A percentile compares a stretch with the other conserved stretches of the same genome.
Evolutionary conservation across 2,113 vertebrate genomes (phyloP).

Genomic region (Saguinus midas): DNA sequence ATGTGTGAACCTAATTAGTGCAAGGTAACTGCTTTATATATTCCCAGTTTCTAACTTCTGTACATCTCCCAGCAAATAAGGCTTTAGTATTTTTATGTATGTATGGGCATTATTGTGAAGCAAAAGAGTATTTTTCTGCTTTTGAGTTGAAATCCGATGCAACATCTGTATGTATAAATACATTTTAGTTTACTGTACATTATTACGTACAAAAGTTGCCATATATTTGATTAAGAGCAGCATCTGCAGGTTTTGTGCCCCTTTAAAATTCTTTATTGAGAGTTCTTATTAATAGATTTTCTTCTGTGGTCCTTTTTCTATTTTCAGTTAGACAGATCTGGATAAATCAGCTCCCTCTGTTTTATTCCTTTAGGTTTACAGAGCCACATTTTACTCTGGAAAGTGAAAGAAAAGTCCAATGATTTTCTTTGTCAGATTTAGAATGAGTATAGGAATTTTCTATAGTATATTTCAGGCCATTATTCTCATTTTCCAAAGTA

Average conservation of each 20-base stretch:
- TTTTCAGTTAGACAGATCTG: background rate
- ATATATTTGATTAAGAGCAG: slow-evolving; percentile 10
- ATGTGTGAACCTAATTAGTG: background rate
- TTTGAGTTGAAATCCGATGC: slow-evolving; percentile 21
- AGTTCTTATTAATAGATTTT: slow-evolving; percentile 31
- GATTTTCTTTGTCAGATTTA: slow-evolving; percentile 35
- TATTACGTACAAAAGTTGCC: slow-evolving; percentile 34
- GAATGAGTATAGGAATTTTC: background rate
- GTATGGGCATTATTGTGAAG: slow-evolving; percentile 26
- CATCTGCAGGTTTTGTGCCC: slow-evolving; percentile 1
- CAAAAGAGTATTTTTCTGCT: background rate
- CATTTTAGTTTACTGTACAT: slow-evolving; percentile 30
- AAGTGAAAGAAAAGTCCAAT: slow-evolving; percentile 20
- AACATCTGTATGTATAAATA: slow-evolving; percentile 52
- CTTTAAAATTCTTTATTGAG: slow-evolving; percentile 7
- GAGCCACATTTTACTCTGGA: slow-evolving; percentile 8
- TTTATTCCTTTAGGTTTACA: slow-evolving; percentile 29
- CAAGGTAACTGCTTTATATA: background rate
- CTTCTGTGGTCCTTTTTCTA: background rate
- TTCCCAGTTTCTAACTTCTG: background rate
- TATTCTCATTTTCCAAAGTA: slow-evolving; percentile 7
- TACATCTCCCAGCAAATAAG: slow-evolving; percentile 21
- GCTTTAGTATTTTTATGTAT: slow-evolving; percentile 35
- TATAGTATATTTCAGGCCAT: background rate
- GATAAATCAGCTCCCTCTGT: background rate